Base-by-base conservation (phyloP, 2,888 invertebrate genomes). In the Cinara cedri region DNA sequence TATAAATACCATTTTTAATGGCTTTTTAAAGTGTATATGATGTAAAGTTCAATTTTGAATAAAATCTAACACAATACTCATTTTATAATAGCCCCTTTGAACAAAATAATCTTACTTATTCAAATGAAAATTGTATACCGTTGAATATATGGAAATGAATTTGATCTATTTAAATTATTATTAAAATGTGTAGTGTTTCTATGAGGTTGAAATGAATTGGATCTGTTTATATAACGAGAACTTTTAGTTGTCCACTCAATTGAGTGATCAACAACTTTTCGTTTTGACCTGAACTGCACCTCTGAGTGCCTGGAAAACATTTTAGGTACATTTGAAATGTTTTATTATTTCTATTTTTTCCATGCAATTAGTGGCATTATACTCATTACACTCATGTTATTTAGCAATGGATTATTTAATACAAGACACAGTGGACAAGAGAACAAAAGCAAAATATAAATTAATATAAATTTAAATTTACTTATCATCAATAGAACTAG, bases 61-160 rank as follows among this genome's bases (percentile, higher is more conserved):
- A 34, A 34, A 4, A 34, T 3, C 34, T 34, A 21, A 19, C 55
- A 21, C 11, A 55, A 55, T 55, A 55, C 21, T 10, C n/a, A 42
- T 63, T 63, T 62, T 11, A 62, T 42, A 9, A 42, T n/a, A n/a
- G 11, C 14, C 34, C 13, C 42, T 44, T 63, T 44, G 1, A 9
- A 19, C 14, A 65, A 14, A 21, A 46, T 24, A 24, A 10, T 49
- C 16, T 26, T 51, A 66, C 14, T 66, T 14, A 66, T 66, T 49
- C 16, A 51, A 75, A 63, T 49, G n/a, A 44, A 75, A 44, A 74
- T 62, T 24, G n/a, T 65, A 24, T 75, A 75, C 75, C 75, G 75
- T 75, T 34, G 24, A 55, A 75, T 75, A 44, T 75, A 57, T 57
- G 76, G 76, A 26, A 19, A 68, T 11, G 76, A 76, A 46, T 76